A percentile compares a stretch with the other conserved stretches of the same genome.
Conservation (phyloP, 2,113 vertebrate species). For the Phocoena sinus region DNA sequence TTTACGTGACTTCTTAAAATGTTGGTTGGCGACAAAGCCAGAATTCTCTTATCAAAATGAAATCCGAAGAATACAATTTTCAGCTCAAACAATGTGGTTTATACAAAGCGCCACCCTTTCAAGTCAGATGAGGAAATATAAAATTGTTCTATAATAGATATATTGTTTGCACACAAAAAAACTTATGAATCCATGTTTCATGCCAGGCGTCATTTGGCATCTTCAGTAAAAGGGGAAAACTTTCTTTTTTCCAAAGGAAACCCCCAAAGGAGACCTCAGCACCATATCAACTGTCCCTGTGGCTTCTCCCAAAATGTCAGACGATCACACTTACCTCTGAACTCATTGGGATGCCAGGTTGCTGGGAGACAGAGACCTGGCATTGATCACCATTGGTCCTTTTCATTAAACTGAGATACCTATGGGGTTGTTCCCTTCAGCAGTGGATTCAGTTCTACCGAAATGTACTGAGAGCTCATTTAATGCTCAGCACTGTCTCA, state of each 20-base stretch:
- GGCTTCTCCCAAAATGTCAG: not conserved
- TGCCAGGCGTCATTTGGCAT: conserved; percentile 62
- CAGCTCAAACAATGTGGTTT: conserved; percentile 73
- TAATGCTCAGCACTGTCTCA: not conserved
- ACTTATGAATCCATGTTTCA: conserved; percentile 59
- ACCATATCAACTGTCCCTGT: not conserved
- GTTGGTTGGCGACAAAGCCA: conserved; percentile 53
- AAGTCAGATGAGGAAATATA: conserved; percentile 65
- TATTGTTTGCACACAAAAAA: conserved; percentile 70
- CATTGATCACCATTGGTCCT: not conserved
- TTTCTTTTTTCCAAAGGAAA: conserved; percentile 39
- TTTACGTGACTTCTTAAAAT: conserved; percentile 72
- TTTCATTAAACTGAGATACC: not conserved
- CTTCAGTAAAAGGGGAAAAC: conserved; percentile 53
- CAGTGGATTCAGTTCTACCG: not conserved
- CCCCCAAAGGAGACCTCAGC: conserved; percentile 9
- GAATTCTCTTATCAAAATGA: conserved; percentile 73
- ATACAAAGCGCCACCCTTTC: conserved; percentile 60
- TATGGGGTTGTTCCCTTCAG: not conserved
- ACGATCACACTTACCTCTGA: not conserved
- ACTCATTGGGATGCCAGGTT: not conserved
- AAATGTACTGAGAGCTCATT: not conserved
- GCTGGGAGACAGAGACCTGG: not conserved
- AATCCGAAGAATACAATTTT: conserved; percentile 64
- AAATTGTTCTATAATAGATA: conserved; percentile 59